Evolutionary conservation across 1,140 invertebrate genomes (phyloP).

Genomic region (Planococcus citri): DNA sequence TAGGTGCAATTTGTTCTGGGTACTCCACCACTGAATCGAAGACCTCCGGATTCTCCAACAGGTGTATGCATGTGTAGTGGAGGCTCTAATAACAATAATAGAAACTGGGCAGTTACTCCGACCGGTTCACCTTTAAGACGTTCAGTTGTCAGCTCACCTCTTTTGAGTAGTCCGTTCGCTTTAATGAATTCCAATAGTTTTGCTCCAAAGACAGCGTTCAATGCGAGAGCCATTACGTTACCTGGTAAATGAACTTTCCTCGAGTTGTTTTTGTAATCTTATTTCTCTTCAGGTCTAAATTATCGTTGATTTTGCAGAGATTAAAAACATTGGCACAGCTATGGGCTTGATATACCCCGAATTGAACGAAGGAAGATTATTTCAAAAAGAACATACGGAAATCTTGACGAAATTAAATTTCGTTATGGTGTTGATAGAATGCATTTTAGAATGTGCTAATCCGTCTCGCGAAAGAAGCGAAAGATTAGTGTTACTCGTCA

Average conservation of each 20-base stretch:
- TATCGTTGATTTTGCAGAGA: slow-evolving; percentile 28
- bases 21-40: slow-evolving; percentile 59
- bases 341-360: slow-evolving; percentile 78
- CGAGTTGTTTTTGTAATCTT: background rate
- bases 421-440: slow-evolving; percentile 78
- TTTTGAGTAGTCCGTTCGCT: slow-evolving; percentile 46
- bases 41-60: slow-evolving; percentile 60
- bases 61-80: background rate
- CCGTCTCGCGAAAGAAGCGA: slow-evolving; percentile 56
- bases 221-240: slow-evolving; percentile 57
- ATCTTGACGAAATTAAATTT: slow-evolving; percentile 83
- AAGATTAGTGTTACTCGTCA: slow-evolving; percentile 79
- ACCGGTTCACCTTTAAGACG: slow-evolving; percentile 54
- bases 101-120: slow-evolving; percentile 63
- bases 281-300: too few relatives aligned
- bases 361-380: slow-evolving; percentile 25
- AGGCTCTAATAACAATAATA: slow-evolving; percentile 32
- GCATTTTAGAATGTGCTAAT: slow-evolving; percentile 69
- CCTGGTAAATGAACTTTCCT: slow-evolving; percentile 38
- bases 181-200: slow-evolving; percentile 46
- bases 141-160: slow-evolving; percentile 42
- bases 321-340: slow-evolving; percentile 34
- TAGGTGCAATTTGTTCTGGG: slow-evolving; percentile 78
- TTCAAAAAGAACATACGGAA: slow-evolving; percentile 72
- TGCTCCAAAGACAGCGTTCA: slow-evolving; percentile 47